Base-by-base conservation (phyloP, 2,113 vertebrate genomes). In the Equus quagga region DNA sequence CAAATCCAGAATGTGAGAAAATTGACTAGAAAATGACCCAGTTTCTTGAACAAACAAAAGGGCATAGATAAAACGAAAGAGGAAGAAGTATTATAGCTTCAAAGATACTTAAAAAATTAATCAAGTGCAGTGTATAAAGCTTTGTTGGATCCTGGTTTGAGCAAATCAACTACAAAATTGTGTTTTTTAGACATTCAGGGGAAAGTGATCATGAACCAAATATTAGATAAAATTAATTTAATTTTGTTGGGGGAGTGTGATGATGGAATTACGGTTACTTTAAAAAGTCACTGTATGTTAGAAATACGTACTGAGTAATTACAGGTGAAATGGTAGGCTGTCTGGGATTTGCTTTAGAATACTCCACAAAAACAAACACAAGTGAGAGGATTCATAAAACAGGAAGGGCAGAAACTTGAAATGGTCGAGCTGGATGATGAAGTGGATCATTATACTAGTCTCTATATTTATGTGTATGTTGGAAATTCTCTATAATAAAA, bases 31-130 rank as follows among this genome's bases (percentile, higher is more conserved):
- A 67, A 94, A 73, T 26, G 19, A 56, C 19, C 41, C 23, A 9
- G 28, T 75, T 94, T 64, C 85, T 44, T 83, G n/a, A 94, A 70
- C 65, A 93, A 93, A 81, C 49, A 96, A 88, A 78, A 73, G 36
- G 46, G 21, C 33, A 88, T 28, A 56, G 69, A 58, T 46, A 33
- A 79, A 70, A 79, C 18, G 46, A 54, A 41, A 28, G 62, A 26
- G 15, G 11, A 28, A 51, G 44, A 85, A 78, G 18, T n/a, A 26
- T n/a, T 65, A 44, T 33, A 62, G 21, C 56, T 70, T 91, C 46
- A 60, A 87, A 87, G 24, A 72, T 28, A 33, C 44, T 76, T 70
- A n/a, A 58, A 56, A 81, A 49, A 21, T 28, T 88, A 81, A 81
- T 54, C 21, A 73, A 44, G 23, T 54, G 46, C 15, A 75, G 10